These are phyloP conservation scores for Drosophila nebulosa DNA, from an alignment of 1,140 invertebrate genomes.

Conservation along the genomic window DNA sequence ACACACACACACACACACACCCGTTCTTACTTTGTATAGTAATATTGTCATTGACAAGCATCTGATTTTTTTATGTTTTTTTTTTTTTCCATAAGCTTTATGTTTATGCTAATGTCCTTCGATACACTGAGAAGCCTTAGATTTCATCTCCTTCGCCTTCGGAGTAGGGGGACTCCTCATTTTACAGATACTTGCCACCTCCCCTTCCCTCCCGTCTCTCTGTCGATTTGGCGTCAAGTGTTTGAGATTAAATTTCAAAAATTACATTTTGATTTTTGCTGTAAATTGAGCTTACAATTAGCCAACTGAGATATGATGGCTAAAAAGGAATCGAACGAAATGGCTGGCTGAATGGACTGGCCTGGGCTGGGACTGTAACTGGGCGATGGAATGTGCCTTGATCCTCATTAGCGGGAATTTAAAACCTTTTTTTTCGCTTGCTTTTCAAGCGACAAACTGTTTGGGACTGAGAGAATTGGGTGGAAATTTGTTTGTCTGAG, in stretches of 20 bases:
- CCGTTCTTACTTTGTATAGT: conserved; percentile 7
- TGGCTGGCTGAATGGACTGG: neutral
- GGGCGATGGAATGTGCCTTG: conserved; percentile 18
- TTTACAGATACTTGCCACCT: too few relatives aligned
- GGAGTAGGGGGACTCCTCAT: too few relatives aligned
- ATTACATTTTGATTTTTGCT: conserved; percentile 18
- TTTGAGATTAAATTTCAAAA: conserved; percentile 55
- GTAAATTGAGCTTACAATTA: conserved; percentile 61
- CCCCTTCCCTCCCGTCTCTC: neutral
- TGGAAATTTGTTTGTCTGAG: conserved; percentile 47
- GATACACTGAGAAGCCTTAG: neutral
- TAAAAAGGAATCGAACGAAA: neutral
- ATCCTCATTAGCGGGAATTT: conserved; percentile 48
- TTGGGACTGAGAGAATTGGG: conserved; percentile 51
- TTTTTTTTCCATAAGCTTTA: conserved; percentile 30
- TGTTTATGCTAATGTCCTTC: conserved; percentile 34
- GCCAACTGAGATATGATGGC: conserved; percentile 8
- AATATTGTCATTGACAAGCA: conserved; percentile 51
- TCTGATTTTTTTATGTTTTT: conserved; percentile 5
- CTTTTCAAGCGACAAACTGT: conserved; percentile 38
- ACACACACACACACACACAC: neutral
- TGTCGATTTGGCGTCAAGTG: conserved; percentile 23
- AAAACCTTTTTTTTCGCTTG: conserved; percentile 57
- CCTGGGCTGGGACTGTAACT: too few relatives aligned
- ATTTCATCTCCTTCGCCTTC: neutral